A percentile compares a stretch with the other conserved stretches of the same genome.
Conservation (phyloP, 2,113 vertebrate genomes). For the Dicerorhinus sumatrensis region DNA sequence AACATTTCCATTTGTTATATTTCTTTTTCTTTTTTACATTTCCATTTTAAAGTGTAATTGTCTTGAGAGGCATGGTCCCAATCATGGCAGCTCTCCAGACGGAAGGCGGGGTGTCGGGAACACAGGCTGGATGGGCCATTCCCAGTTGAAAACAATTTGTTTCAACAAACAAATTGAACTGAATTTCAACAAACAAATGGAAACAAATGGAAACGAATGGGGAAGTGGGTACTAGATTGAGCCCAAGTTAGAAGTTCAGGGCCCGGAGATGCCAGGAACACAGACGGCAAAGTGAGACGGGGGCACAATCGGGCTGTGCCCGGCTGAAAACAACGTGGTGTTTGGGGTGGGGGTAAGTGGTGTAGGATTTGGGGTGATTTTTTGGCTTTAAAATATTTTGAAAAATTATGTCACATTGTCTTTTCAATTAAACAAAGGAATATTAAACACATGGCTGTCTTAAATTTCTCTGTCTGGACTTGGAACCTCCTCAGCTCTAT, state of each 20-base stretch:
- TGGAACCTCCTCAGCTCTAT: neutral
- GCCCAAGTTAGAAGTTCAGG: too few species aligned
- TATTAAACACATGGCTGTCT: neutral
- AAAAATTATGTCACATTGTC: neutral
- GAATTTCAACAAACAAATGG: too few species aligned
- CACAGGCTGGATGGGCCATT: neutral
- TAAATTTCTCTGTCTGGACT: neutral
- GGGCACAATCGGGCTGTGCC: neutral
- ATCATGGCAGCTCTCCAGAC: neutral
- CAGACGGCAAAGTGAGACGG: too few species aligned
- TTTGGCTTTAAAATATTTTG: constrained; percentile 45
- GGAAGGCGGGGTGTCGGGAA: neutral
- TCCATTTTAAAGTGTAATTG: neutral
- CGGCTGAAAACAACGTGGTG: neutral
- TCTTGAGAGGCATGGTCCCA: neutral
- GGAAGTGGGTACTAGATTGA: too few species aligned
- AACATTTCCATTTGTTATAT: neutral
- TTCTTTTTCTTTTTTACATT: neutral
- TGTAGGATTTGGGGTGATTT: neutral
- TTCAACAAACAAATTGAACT: too few species aligned
- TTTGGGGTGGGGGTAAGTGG: neutral
- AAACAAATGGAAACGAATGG: too few species aligned
- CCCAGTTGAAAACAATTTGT: neutral
- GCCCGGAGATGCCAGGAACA: too few species aligned
- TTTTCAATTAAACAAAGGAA: constrained; percentile 39